Evolutionary conservation across 2,888 invertebrate genomes (phyloP).

Genomic region (Ametastegia equiseti): DNA sequence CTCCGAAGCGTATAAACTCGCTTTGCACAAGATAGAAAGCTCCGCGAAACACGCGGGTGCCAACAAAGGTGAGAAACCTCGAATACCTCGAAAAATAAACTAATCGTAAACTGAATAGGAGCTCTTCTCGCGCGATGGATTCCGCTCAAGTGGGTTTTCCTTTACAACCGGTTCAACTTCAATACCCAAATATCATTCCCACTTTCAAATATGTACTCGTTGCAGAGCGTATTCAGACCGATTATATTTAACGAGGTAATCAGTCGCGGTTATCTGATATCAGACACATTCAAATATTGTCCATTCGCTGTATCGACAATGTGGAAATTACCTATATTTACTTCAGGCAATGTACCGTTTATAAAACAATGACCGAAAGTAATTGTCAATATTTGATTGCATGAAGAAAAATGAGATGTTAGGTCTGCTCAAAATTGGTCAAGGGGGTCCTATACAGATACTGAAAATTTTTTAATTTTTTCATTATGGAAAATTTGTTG

Average conservation of each 20-base stretch:
- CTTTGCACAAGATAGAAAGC: slow-evolving; percentile 89
- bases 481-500: too few relatives aligned
- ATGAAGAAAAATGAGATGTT: too few relatives aligned
- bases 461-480: too few relatives aligned
- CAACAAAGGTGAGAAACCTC: slow-evolving; percentile 47
- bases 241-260: background rate
- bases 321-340: background rate
- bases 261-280: background rate
- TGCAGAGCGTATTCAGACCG: background rate
- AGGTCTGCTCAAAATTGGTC: too few relatives aligned
- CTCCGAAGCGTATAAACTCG: slow-evolving; percentile 91
- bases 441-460: too few relatives aligned
- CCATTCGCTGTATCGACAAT: background rate
- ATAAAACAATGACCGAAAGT: too few relatives aligned
- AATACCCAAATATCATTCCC: slow-evolving; percentile 15
- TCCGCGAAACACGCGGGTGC: slow-evolving; percentile 63
- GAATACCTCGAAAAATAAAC: slow-evolving; percentile 11
- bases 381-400: background rate
- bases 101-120: slow-evolving; percentile 16
- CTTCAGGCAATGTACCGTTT: too few relatives aligned
- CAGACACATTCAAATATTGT: background rate
- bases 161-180: background rate
- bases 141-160: slow-evolving; percentile 3
- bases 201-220: background rate
- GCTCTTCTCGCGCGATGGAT: background rate